Percentiles rank a stretch among this genome's conserved stretches.
phyloP scores from a whole-genome alignment of 2,888 invertebrate species.

The Nymphalis c-album region DNA sequence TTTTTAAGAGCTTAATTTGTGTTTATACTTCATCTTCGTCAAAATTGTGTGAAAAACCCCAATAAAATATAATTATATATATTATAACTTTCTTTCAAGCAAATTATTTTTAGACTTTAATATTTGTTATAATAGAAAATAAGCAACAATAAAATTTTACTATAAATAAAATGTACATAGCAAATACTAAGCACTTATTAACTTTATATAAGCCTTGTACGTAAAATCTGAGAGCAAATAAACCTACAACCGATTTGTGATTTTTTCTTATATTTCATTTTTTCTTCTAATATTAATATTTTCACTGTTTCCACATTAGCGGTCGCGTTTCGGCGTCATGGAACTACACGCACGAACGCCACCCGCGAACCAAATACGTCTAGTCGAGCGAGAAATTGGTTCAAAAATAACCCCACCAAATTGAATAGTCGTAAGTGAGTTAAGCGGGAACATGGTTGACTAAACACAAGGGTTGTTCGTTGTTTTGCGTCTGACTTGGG shows the following conservation, averaged over 20 bases:
- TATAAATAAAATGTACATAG: too few species aligned
- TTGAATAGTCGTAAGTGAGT: slow-evolving; percentile 55
- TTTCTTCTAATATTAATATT: slow-evolving; percentile 33
- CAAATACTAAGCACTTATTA: too few species aligned
- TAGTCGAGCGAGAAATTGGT: slow-evolving; percentile 54
- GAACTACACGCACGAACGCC: slow-evolving; percentile 47
- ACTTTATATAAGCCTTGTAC: too few species aligned
- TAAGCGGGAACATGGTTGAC: slow-evolving; percentile 47
- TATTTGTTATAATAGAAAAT: too few species aligned
- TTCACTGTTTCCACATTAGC: slow-evolving; percentile 30
- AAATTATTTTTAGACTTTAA: too few species aligned
- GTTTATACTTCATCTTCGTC: too few species aligned
- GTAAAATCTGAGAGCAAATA: neutral
- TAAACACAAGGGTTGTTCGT: slow-evolving; percentile 35
- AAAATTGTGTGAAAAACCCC: too few species aligned
- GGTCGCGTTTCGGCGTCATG: slow-evolving; percentile 36
- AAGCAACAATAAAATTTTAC: too few species aligned
- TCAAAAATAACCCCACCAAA: slow-evolving; percentile 53
- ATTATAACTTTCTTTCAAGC: too few species aligned
- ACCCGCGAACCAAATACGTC: slow-evolving; percentile 42
- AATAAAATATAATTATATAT: too few species aligned
- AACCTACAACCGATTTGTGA: slow-evolving; percentile 1
- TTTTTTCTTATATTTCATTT: slow-evolving; percentile 6
- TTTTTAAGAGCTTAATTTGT: too few species aligned
- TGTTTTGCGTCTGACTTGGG: slow-evolving; percentile 34